phyloP scores from a whole-genome alignment of 2,113 vertebrate genomes.

The Danionella cerebrum region DNA sequence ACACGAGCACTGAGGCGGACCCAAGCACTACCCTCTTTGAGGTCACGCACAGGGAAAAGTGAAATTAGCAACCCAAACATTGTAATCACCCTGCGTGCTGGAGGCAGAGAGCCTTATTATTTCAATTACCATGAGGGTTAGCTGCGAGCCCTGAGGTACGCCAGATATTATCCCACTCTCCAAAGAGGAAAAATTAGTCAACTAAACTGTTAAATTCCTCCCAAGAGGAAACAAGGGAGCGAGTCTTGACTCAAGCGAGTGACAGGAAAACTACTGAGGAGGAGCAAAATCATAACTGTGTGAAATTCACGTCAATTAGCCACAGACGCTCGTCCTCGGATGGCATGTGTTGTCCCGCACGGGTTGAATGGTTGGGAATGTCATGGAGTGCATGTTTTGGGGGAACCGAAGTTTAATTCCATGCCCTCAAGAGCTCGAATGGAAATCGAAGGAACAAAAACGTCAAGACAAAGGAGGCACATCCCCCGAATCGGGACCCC shows the following conservation, averaged over 20 bases:
- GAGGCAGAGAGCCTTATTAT: slow-evolving; percentile 24
- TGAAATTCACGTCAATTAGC: background rate
- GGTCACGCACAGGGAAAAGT: slow-evolving; percentile 16
- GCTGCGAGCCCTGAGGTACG: slow-evolving; percentile 12
- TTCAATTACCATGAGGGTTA: slow-evolving; percentile 29
- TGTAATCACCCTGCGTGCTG: slow-evolving; percentile 23
- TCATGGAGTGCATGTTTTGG: background rate
- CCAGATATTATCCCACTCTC: slow-evolving; percentile 10
- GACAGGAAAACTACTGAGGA: background rate
- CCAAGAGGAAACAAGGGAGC: background rate
- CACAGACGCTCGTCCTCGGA: background rate
- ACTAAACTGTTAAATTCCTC: slow-evolving; percentile 16
- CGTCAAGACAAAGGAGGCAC: slow-evolving; percentile 23
- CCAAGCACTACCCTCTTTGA: slow-evolving; percentile 1
- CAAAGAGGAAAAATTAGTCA: background rate
- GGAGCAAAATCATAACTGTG: background rate
- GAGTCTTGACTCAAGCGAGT: background rate
- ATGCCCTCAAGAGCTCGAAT: slow-evolving; percentile 21
- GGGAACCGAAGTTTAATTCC: slow-evolving; percentile 12
- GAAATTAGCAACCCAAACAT: slow-evolving; percentile 38
- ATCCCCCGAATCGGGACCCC: slow-evolving; percentile 13
- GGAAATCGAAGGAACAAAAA: slow-evolving; percentile 20
- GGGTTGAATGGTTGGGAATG: background rate
- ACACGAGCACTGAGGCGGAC: slow-evolving; percentile 8
- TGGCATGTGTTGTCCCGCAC: background rate